Conservation (phyloP, 2,888 invertebrate genomes). For the Schizaphis graminum region DNA sequence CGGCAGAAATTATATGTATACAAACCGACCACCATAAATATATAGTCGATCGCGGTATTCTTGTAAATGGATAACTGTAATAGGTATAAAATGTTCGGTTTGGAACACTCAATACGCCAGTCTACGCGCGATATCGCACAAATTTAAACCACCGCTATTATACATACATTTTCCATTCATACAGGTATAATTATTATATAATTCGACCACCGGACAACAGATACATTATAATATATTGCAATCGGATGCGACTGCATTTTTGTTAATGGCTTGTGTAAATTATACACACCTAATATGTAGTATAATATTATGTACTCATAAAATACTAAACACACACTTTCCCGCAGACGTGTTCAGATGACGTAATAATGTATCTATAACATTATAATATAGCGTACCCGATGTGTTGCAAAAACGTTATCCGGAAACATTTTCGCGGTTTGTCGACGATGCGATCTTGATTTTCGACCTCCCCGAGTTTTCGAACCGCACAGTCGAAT, state of each 20-base stretch:
- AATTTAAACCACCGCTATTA: not conserved
- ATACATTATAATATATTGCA: not conserved
- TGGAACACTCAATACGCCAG: not conserved
- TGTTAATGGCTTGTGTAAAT: no score
- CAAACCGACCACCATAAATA: not conserved
- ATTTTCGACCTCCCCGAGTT: not conserved
- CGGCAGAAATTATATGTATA: not conserved
- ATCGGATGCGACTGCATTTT: no score
- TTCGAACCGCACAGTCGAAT: not conserved
- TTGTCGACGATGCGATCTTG: not conserved
- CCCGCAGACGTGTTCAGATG: no score
- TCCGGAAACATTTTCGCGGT: not conserved
- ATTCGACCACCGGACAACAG: not conserved
- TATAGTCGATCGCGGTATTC: not conserved
- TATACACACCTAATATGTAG: no score
- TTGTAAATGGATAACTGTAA: not conserved
- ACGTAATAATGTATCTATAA: no score
- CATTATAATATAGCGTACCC: no score
- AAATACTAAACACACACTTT: no score
- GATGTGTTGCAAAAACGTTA: not conserved
- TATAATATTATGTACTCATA: no score
- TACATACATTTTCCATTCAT: not conserved
- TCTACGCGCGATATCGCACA: not conserved
- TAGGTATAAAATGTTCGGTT: not conserved
- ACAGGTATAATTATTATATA: not conserved